Percentiles rank a stretch among this genome's conserved stretches.
These are phyloP conservation scores for Xestia ashworthii DNA, from an alignment of 2,888 invertebrate genomes.

Conservation along the genomic window DNA sequence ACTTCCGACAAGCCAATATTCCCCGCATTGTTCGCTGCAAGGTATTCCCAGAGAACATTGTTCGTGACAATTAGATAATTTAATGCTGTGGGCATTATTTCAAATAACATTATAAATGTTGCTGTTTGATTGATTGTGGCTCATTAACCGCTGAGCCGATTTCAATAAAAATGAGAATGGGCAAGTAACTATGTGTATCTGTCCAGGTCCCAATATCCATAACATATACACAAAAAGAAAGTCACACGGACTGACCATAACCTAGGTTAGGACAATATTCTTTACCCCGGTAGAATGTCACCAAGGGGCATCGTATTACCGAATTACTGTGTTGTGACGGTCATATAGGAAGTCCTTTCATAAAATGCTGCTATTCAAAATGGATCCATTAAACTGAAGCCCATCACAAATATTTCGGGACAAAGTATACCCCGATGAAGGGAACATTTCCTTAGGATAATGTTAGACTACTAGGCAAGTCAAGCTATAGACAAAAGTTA, in stretches of 20 bases:
- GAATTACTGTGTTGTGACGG: no score
- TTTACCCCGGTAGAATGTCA: no score
- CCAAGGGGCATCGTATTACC: no score
- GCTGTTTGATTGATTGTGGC: not conserved
- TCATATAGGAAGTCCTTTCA: no score
- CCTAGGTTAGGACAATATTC: no score
- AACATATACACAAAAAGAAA: not conserved
- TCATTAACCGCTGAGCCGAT: not conserved
- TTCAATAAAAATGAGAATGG: not conserved
- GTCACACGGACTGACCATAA: no score
- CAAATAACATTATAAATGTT: not conserved
- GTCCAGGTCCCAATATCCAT: not conserved
- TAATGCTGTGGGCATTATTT: not conserved
- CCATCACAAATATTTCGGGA: not conserved
- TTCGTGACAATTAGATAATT: slow-evolving; percentile 32
- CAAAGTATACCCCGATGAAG: not conserved
- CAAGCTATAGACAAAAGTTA: not conserved
- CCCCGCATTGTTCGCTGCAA: slow-evolving; percentile 42
- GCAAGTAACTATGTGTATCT: not conserved
- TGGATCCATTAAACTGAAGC: no score
- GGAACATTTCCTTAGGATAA: not conserved
- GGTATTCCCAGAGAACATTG: slow-evolving; percentile 37
- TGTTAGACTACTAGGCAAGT: not conserved
- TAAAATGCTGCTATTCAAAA: no score
- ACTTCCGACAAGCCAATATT: slow-evolving; percentile 32